Evolutionary conservation across 92 coral and sea anemone genomes (phyloP), one percentile per base, ranked within the genome.

Genomic region (Phenganax stokvisi): DNA sequence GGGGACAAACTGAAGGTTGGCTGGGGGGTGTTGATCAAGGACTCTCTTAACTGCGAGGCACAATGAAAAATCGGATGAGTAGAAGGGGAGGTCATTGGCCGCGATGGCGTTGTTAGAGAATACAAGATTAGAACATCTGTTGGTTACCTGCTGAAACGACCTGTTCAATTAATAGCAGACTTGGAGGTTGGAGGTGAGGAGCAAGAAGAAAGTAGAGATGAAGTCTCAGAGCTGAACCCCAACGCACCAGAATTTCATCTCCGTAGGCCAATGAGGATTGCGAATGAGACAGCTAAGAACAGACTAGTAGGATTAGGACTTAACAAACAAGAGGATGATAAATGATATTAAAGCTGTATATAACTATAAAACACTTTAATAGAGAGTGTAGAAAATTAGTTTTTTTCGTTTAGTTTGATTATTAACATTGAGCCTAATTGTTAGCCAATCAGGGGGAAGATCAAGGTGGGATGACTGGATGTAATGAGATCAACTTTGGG

Each of bases 41-140:
- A 77, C 47, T 58, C 70, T 2, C 58, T 77, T 4, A 77, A 77
- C 13, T 1, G 66, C 4, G 31, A 6, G 0, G 57, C 60, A 64
- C 12, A 79, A 12, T 77, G 81, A 71, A 77, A 71, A 60, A 59
- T 77, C 5, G 71, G 81, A 8, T 58, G 81, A 3, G 17, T 77
- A 17, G 71, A 77, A 77, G 56, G 30, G 17, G 62, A 9, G 12
- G 27, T 77, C 64, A 0, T 10, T 9, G 81, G 81, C 0, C 60
- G 62, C 0, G 81, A 77, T 13, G 81, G 81, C 0, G 81, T 77
- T 5, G 73, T 68, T 0, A 68, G 73, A 37, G 47, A 5, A 37
- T 37, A 37, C 47, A 37, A 37, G 47, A 37, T 37, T 37, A 37
- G 47, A 37, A 37, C 47, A 37, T 37, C 47, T 37, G 5, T 1